phyloP scores from a whole-genome alignment of 2,797 vertebrate genomes.

The Rhinoraja longicauda region DNA sequence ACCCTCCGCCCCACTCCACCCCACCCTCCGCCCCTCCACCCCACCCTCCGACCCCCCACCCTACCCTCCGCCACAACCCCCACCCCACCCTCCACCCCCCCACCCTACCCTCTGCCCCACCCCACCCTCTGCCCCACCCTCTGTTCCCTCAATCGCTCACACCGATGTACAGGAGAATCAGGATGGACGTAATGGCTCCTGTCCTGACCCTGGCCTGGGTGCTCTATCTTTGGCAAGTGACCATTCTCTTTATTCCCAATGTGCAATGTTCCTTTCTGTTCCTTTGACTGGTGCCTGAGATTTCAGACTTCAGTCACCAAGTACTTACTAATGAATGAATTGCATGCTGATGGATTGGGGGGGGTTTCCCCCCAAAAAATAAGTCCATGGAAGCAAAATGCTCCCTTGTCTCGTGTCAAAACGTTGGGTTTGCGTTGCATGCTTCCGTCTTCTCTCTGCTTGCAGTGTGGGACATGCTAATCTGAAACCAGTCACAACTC shows the following conservation, averaged over 20 bases:
- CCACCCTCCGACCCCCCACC: slow-evolving; percentile 18
- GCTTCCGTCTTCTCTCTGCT: background rate
- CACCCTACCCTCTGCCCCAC: slow-evolving; percentile 26
- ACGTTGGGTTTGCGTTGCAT: background rate
- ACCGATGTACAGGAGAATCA: slow-evolving; percentile 73
- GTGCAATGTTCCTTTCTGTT: background rate
- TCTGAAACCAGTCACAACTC: background rate
- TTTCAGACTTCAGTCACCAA: slow-evolving; percentile 26
- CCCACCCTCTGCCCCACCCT: slow-evolving; percentile 26
- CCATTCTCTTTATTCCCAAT: slow-evolving; percentile 51
- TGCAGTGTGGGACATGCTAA: slow-evolving; percentile 14
- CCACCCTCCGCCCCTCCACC: background rate
- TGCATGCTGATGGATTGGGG: slow-evolving; percentile 16
- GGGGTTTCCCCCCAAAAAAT: background rate
- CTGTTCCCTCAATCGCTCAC: slow-evolving; percentile 59
- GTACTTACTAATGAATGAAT: slow-evolving; percentile 23
- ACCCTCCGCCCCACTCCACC: slow-evolving; percentile 29
- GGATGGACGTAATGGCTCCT: slow-evolving; percentile 73
- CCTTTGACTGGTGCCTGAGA: background rate
- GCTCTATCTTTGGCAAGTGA: slow-evolving; percentile 73
- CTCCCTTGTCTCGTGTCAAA: slow-evolving; percentile 2
- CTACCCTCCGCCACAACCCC: too few species aligned
- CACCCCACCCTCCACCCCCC: background rate
- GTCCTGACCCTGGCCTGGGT: slow-evolving; percentile 75
- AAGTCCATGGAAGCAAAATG: background rate